A percentile compares a stretch with the other conserved stretches of the same genome.
phyloP scores from a whole-genome alignment of 1,140 invertebrate species.

The Macrobrachium rosenbergii region DNA sequence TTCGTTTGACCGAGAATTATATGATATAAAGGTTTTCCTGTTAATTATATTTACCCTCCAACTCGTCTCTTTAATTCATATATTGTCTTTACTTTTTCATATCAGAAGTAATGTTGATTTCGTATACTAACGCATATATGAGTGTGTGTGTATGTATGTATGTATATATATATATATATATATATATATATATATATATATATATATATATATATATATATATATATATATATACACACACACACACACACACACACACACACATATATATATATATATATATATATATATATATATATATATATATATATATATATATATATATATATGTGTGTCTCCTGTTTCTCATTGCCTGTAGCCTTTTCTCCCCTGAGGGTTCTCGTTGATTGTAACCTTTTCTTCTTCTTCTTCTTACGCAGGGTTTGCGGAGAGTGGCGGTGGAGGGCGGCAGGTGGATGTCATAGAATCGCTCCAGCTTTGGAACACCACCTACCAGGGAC shows the following conservation, averaged over 20 bases:
- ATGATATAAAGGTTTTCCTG: too few species aligned
- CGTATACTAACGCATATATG: background rate
- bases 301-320: background rate
- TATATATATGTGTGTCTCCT: background rate
- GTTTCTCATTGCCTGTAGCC: background rate
- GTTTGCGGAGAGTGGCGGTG: conserved; percentile 53
- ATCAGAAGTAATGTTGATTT: background rate
- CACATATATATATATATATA: too few species aligned
- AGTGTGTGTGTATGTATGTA: conserved; percentile 16
- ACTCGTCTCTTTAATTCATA: too few species aligned
- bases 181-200: too few species aligned
- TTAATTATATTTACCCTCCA: too few species aligned
- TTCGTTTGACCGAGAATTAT: too few species aligned
- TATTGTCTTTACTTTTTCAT: too few species aligned
- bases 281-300: too few species aligned
- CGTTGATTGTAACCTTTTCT: background rate
- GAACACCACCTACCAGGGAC: conserved; percentile 78
- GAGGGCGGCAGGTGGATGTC: conserved; percentile 73
- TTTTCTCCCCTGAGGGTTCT: background rate
- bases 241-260: background rate
- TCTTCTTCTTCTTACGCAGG: conserved; percentile 26
- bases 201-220: background rate
- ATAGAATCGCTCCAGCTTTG: conserved; percentile 79
- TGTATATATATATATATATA: too few species aligned
- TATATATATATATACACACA: background rate